These are phyloP conservation scores for Semnornis frantzii DNA, from an alignment of 2,113 vertebrate species.

Conservation along the genomic window DNA sequence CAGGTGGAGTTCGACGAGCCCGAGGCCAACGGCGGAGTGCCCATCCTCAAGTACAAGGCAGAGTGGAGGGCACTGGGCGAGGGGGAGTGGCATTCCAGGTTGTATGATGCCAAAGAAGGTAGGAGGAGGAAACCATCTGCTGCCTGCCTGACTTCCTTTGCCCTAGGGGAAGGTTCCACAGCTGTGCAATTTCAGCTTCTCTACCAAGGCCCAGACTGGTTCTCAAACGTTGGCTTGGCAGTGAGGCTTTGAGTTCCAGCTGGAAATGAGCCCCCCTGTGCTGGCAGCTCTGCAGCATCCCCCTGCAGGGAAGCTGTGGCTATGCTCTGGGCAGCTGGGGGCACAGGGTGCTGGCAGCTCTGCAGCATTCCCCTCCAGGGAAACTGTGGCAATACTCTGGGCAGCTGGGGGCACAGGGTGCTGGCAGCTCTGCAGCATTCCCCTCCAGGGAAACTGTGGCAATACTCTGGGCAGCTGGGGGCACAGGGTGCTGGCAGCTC, in stretches of 20 bases:
- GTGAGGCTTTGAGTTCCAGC: no score
- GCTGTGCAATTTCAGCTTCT: not conserved
- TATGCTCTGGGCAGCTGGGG: not conserved
- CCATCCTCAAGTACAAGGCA: constrained; percentile 88
- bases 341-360: no score
- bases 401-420: not conserved
- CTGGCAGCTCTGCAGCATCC: no score
- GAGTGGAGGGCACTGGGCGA: constrained; percentile 84
- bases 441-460: no score
- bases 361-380: no score
- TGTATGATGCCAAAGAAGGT: constrained; percentile 89
- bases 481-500: not conserved
- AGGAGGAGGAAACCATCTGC: not conserved
- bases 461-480: not conserved
- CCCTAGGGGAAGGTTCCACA: not conserved
- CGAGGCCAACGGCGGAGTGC: constrained; percentile 91
- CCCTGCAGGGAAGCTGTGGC: no score
- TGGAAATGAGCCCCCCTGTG: no score
- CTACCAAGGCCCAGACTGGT: no score
- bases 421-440: no score
- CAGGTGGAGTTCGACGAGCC: constrained; percentile 91
- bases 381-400: no score
- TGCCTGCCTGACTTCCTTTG: not conserved
- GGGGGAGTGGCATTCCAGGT: constrained; percentile 79
- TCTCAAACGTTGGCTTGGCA: no score